phyloP scores from a whole-genome alignment of 2,113 vertebrate genomes.

The Zeus faber region DNA sequence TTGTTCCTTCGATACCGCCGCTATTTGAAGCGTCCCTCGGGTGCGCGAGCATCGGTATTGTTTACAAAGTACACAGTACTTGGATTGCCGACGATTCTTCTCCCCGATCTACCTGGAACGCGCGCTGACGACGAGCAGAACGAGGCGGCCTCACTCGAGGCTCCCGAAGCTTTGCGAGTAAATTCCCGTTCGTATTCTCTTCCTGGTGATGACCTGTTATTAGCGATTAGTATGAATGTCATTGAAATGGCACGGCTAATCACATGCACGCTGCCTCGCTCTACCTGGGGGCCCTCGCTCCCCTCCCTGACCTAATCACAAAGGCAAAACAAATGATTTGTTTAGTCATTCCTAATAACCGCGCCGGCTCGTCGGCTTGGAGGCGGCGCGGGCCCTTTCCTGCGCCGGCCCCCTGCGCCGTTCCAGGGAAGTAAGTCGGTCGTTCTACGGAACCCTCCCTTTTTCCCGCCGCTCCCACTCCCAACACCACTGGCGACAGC shows the following conservation, averaged over 20 bases:
- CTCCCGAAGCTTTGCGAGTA: slow-evolving; percentile 36
- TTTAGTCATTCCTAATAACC: slow-evolving; percentile 68
- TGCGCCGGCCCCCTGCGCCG: slow-evolving; percentile 14
- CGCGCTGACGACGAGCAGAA: too few relatives aligned
- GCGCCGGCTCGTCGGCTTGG: slow-evolving; percentile 33
- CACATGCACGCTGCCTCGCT: slow-evolving; percentile 51
- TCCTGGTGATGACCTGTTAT: slow-evolving; percentile 66
- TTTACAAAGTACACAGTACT: too few relatives aligned
- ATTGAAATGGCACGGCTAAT: slow-evolving; percentile 77
- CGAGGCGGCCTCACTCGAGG: slow-evolving; percentile 23
- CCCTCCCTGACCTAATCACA: slow-evolving; percentile 60
- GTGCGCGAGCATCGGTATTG: too few relatives aligned
- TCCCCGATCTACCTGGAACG: too few relatives aligned
- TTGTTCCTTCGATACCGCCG: too few relatives aligned
- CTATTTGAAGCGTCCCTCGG: too few relatives aligned
- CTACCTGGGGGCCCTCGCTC: slow-evolving; percentile 58
- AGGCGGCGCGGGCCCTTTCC: slow-evolving; percentile 8
- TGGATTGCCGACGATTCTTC: too few relatives aligned
- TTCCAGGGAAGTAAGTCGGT: slow-evolving; percentile 16
- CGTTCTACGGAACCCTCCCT: slow-evolving; percentile 39
- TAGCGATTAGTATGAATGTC: slow-evolving; percentile 71
- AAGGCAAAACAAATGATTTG: slow-evolving; percentile 65
- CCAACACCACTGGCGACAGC: slow-evolving; percentile 7
- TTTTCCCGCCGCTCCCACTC: slow-evolving; percentile 29
- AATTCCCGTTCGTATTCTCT: slow-evolving; percentile 55